Evolutionary conservation across 2,797 vertebrate species (phyloP).

Genomic region (Monodelphis domestica): DNA sequence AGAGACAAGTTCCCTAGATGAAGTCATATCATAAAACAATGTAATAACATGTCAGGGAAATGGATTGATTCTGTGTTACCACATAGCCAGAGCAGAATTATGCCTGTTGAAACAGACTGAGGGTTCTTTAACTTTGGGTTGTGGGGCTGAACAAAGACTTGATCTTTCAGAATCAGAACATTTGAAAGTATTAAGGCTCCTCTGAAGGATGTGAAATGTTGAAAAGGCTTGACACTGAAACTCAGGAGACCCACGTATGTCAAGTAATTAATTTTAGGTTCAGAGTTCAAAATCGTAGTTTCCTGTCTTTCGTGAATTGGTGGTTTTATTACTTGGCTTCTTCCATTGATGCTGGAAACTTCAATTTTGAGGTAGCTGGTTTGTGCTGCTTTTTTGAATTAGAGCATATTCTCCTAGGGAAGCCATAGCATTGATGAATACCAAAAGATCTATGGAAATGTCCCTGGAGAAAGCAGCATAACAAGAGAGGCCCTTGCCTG

Average conservation of each 20-base stretch:
- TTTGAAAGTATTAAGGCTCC: conserved; percentile 32
- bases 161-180: not conserved
- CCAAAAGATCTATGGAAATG: conserved; percentile 57
- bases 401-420: conserved; percentile 45
- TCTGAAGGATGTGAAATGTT: rapidly evolving
- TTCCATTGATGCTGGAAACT: conserved; percentile 57
- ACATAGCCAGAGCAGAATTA: not conserved
- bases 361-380: not conserved
- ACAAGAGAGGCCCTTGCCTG: conserved; percentile 62
- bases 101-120: not conserved
- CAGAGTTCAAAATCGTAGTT: conserved; percentile 44
- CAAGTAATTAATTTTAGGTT: conserved; percentile 10
- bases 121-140: conserved; percentile 19
- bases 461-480: conserved; percentile 63
- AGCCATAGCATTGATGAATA: conserved; percentile 29
- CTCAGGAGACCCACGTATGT: not conserved
- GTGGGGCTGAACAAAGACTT: rapidly evolving
- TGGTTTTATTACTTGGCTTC: not conserved
- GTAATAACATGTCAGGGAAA: conserved; percentile 69
- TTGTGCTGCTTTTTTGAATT: conserved; percentile 68
- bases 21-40: conserved; percentile 61
- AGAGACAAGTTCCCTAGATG: conserved; percentile 47
- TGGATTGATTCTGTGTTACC: conserved; percentile 55
- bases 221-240: not conserved
- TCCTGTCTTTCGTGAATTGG: conserved; percentile 69